Percentiles rank a stretch among this genome's conserved stretches.
Conservation (phyloP, 2,888 invertebrate species). For the Imbricaverruca yamaguchii region DNA sequence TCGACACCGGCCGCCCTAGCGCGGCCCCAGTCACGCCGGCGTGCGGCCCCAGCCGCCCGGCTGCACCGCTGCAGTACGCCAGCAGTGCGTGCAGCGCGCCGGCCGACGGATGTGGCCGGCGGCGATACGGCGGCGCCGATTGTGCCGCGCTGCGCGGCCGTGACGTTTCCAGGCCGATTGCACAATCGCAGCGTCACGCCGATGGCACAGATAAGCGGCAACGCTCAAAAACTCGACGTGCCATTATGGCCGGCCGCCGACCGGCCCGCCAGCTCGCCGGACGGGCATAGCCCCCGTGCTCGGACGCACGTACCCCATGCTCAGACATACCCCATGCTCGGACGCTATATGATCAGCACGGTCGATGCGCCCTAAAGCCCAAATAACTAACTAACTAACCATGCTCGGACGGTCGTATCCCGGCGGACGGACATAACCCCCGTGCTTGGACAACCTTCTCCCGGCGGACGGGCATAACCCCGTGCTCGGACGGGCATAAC, state of each 20-base stretch:
- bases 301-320: no score
- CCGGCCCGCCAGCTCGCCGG: not conserved
- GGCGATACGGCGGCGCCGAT: not conserved
- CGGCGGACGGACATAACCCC: no score
- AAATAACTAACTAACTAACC: no score
- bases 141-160: not conserved
- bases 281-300: not conserved
- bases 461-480: no score
- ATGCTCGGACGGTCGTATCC: no score
- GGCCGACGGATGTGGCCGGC: not conserved
- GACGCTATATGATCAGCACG: no score
- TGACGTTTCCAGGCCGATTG: not conserved
- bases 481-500: no score
- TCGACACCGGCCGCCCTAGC: no score
- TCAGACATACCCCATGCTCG: no score
- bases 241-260: not conserved
- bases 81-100: not conserved
- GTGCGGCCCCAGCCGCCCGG: not conserved
- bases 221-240: not conserved
- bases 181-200: not conserved
- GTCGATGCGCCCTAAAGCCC: no score
- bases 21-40: not conserved
- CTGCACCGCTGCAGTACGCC: not conserved
- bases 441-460: no score
- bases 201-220: not conserved